Percentiles rank a stretch among this genome's conserved stretches.
Evolutionary conservation across 2,888 invertebrate genomes (phyloP).

Genomic region (Opisthograptis luteolata): DNA sequence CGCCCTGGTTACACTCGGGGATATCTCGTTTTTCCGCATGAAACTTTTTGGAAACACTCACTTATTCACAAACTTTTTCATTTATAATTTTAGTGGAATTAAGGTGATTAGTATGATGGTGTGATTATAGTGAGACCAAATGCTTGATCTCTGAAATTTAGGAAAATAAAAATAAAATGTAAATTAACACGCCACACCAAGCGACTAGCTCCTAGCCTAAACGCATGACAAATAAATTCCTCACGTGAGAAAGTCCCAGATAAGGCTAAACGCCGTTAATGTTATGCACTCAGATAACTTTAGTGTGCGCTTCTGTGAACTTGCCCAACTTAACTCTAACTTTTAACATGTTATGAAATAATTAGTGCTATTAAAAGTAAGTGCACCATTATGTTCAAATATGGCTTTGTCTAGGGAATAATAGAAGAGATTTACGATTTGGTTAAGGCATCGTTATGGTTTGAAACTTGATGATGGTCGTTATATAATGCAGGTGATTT

Average conservation of each 20-base stretch:
- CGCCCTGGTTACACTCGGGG: no score
- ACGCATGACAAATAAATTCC: conserved; percentile 65
- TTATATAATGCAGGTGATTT: no score
- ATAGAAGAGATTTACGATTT: conserved; percentile 18
- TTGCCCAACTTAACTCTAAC: conserved; percentile 29
- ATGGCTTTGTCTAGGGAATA: conserved; percentile 22
- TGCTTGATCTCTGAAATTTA: no score
- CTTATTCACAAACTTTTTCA: no score
- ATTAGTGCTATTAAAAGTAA: conserved; percentile 25
- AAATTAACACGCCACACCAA: no score
- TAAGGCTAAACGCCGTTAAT: conserved; percentile 63
- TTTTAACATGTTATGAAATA: conserved; percentile 33
- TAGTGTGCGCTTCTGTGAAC: conserved; percentile 58
- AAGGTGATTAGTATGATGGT: no score
- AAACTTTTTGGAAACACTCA: no score
- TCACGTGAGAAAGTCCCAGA: conserved; percentile 69
- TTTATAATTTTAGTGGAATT: no score
- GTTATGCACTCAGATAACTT: conserved; percentile 52
- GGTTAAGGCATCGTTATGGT: conserved; percentile 8
- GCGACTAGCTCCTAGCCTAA: conserved; percentile 12
- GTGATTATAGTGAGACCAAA: no score
- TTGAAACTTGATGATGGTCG: neutral
- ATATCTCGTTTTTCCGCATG: no score
- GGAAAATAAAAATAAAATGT: no score
- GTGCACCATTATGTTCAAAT: conserved; percentile 28